Evolutionary conservation across 2,113 vertebrate species (phyloP).

Genomic region (Notothenia coriiceps): DNA sequence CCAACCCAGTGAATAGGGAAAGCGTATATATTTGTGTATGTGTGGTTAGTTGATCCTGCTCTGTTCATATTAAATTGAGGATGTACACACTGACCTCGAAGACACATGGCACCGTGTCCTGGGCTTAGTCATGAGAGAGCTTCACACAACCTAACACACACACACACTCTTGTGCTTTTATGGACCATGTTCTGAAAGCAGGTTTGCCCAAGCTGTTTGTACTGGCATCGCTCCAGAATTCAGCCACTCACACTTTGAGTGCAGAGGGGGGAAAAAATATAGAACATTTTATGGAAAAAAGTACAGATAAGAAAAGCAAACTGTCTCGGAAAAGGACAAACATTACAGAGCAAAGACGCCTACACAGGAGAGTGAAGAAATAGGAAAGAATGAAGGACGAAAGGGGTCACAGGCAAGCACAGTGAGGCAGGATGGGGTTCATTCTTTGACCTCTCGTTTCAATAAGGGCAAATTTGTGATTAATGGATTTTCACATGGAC

Average conservation of each 20-base stretch:
- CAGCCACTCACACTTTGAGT: conserved; percentile 48
- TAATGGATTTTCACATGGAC: conserved; percentile 77
- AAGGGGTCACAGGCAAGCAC: background rate
- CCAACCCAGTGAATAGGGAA: background rate
- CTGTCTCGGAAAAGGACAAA: conserved; percentile 33
- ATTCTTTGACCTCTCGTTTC: conserved; percentile 60
- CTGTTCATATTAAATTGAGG: conserved; percentile 18
- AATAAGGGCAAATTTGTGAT: conserved; percentile 70
- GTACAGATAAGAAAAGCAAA: conserved; percentile 54
- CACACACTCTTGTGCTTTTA: conserved; percentile 35
- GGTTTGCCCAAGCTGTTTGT: conserved; percentile 78
- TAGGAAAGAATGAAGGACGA: background rate
- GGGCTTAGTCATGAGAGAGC: conserved; percentile 43
- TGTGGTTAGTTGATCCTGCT: conserved; percentile 6
- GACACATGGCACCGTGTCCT: conserved; percentile 50
- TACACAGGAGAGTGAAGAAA: conserved; percentile 23
- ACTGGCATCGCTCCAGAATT: conserved; percentile 62
- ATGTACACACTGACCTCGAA: conserved; percentile 39
- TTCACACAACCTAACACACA: conserved; percentile 3
- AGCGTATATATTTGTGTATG: background rate
- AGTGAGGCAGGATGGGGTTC: conserved; percentile 25
- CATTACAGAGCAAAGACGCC: conserved; percentile 25
- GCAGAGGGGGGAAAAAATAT: conserved; percentile 30
- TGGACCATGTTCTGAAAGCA: conserved; percentile 62
- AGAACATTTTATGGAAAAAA: conserved; percentile 37